phyloP scores from a whole-genome alignment of 2,888 invertebrate species.

The Caenorhabditis wallacei region DNA sequence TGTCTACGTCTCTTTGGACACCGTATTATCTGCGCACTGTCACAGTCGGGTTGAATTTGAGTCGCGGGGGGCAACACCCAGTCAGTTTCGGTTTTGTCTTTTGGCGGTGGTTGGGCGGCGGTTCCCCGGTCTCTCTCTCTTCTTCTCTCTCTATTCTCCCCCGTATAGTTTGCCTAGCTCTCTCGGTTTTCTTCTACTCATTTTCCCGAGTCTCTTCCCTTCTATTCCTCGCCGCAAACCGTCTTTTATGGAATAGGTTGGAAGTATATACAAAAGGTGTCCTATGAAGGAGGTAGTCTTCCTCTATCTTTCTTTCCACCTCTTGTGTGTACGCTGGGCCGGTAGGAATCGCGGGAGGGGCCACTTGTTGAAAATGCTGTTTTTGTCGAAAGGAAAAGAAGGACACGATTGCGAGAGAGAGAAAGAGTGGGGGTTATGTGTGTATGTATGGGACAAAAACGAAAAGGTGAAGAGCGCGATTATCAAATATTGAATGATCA shows the following conservation, averaged over 20 bases:
- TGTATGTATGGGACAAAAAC: conserved; percentile 31
- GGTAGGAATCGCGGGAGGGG: conserved; percentile 13
- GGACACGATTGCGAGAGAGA: conserved; percentile 27
- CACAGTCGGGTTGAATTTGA: conserved; percentile 27
- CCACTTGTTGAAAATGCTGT: conserved; percentile 61
- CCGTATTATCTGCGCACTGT: not conserved
- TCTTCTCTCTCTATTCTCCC: not conserved
- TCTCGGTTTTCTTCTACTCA: conserved; percentile 6
- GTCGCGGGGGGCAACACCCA: conserved; percentile 15
- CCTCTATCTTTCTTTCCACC: conserved; percentile 1
- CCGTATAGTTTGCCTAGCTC: conserved; percentile 50
- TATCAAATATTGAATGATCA: conserved; percentile 48
- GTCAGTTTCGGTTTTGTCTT: conserved; percentile 39
- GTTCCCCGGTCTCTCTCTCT: not conserved
- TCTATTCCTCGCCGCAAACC: conserved; percentile 12
- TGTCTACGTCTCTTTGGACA: conserved; percentile 7
- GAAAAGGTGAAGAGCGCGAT: conserved; percentile 25
- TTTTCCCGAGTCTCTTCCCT: conserved; percentile 11
- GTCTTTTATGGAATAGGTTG: conserved; percentile 46
- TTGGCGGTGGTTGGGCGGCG: conserved; percentile 33
- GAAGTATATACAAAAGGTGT: conserved; percentile 29
- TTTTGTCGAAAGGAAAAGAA: conserved; percentile 44
- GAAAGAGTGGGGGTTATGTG: conserved; percentile 2
- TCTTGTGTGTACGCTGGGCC: conserved; percentile 31
- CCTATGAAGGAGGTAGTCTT: conserved; percentile 6